Conservation (phyloP, 2,113 vertebrate species). For the Psilopogon haemacephalus region DNA sequence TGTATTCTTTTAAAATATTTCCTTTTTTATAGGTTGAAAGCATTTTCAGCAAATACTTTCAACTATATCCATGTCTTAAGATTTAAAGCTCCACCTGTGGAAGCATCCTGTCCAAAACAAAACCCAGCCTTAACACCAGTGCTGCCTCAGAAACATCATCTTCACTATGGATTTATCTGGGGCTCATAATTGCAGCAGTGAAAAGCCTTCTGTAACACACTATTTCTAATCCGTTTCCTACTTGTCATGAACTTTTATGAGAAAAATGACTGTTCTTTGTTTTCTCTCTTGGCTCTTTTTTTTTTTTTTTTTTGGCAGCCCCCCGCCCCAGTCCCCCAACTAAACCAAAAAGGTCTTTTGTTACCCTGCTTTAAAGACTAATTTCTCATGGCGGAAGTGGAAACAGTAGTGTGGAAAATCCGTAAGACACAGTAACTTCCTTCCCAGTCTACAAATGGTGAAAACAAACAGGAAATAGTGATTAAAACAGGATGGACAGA, state of each 20-base stretch:
- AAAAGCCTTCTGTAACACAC: background rate
- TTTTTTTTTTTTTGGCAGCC: too few species aligned
- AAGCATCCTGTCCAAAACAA: background rate
- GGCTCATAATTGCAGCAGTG: background rate
- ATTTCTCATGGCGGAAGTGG: constrained; percentile 20
- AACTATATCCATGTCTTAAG: background rate
- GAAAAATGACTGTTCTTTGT: background rate
- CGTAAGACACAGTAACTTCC: constrained; percentile 6
- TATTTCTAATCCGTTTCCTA: background rate
- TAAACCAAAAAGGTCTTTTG: background rate
- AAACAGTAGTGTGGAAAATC: constrained; percentile 8
- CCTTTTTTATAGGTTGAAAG: background rate
- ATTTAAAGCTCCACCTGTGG: background rate
- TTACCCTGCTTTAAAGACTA: background rate
- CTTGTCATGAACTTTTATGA: background rate
- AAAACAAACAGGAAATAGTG: constrained; percentile 42
- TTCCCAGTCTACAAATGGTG: background rate
- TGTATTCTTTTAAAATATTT: background rate
- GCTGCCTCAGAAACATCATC: background rate
- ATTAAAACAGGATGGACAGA: constrained; percentile 14
- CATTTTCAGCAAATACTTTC: background rate
- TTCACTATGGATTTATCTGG: background rate
- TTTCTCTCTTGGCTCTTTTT: background rate
- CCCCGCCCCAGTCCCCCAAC: too few species aligned
- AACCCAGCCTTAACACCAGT: background rate